Evolutionary conservation across 92 coral and sea anemone species (phyloP), one percentile per base, ranked within the genome.

Genomic region (Heliopora coerulea): DNA sequence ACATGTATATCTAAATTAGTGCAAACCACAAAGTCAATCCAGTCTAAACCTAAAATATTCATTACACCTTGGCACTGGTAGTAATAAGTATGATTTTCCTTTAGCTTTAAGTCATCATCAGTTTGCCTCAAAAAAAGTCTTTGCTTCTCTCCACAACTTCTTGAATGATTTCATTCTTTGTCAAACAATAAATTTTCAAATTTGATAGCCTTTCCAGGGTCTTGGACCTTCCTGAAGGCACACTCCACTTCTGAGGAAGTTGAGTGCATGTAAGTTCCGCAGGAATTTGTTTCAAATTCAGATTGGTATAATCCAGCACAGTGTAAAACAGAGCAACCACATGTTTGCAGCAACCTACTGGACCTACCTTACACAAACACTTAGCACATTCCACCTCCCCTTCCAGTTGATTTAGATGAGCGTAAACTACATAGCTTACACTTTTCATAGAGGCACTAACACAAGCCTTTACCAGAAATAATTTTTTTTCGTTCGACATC

Each of bases 321-420:
- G 64, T 68, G 57, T 59, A 81, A 44, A 86, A 65, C 54, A 75
- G 77, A 50, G 84, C 87, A 48, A 84, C 90, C 24, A 78, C 79
- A 25, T 86, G 87, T 74, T 86, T 86, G 72, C 84, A 82, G 64
- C 62, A 78, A 50, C 90, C 87, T 14, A 79, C 87, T 56, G 78
- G 80, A 42, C 86, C 86, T 39, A 81, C 86, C 44, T 78, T 65
- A 68, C 87, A 82, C 23, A 60, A 65, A 74, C 84, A 86, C 60
- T 79, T 82, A 17, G 86, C 72, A 65, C 39, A 49, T 64, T 78
- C 6, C n/a, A n/a, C n/a, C n/a, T n/a, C n/a, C n/a, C 19, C 21
- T 8, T 13, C 23, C 29, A 25, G n/a, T n/a, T n/a, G 66, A 32
- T 20, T 9, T 32, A 60, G 29, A 59, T 86, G 89, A 40, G 63